Evolutionary conservation across 2,113 vertebrate genomes (phyloP).

Genomic region (Xenopus tropicalis): DNA sequence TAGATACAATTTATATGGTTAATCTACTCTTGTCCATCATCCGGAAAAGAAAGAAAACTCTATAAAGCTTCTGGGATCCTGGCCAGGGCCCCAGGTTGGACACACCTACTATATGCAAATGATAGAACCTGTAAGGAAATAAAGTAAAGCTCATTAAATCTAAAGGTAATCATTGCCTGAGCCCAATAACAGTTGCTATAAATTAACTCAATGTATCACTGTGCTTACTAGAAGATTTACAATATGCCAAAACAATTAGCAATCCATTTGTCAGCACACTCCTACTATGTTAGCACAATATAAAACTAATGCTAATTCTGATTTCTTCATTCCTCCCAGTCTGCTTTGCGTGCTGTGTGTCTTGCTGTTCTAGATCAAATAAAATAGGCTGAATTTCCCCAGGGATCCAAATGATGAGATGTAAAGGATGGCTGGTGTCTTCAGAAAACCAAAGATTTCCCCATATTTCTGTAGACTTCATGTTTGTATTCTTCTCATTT

Average conservation of each 20-base stretch:
- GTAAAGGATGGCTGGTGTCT: neutral
- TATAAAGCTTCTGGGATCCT: no score
- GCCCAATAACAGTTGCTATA: neutral
- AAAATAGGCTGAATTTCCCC: conserved; percentile 30
- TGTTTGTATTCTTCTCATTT: no score
- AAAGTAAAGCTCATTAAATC: no score
- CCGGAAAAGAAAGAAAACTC: no score
- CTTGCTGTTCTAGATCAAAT: conserved; percentile 17
- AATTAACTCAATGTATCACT: conserved; percentile 14
- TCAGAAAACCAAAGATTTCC: neutral
- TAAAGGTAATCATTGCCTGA: no score
- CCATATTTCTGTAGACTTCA: neutral
- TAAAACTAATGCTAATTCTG: neutral
- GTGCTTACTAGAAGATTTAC: conserved; percentile 12
- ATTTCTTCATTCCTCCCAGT: conserved; percentile 6
- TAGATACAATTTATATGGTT: no score
- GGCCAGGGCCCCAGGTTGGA: no score
- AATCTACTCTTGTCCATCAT: no score
- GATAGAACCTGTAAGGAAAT: no score
- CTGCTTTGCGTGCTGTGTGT: neutral
- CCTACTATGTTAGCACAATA: neutral
- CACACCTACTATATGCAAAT: no score
- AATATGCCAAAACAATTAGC: conserved; percentile 28
- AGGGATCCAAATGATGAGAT: conserved; percentile 25
- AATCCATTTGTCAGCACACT: conserved; percentile 13